A percentile compares a stretch with the other conserved stretches of the same genome.
phyloP scores from a whole-genome alignment of 1,140 invertebrate species.

The Hyles euphorbiae region DNA sequence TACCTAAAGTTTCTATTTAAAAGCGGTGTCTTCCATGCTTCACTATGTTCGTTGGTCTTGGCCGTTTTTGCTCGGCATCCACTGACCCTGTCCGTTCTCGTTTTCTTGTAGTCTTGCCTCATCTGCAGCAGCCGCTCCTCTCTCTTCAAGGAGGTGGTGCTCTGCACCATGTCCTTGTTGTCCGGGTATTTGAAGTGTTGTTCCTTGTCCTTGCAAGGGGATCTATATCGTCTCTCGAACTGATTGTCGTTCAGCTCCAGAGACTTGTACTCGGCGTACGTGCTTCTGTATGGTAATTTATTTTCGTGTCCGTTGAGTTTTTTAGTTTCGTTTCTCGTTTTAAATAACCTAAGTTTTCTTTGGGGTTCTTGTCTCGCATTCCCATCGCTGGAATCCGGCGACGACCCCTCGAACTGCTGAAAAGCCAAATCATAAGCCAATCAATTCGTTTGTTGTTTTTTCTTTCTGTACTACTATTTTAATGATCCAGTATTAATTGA shows the following conservation, averaged over 20 bases:
- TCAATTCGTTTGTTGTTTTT: constrained; percentile 4
- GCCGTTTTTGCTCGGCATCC: constrained; percentile 66
- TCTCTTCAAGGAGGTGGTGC: constrained; percentile 59
- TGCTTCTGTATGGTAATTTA: constrained; percentile 45
- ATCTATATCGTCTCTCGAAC: constrained; percentile 64
- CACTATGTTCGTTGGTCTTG: constrained; percentile 54
- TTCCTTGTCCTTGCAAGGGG: constrained; percentile 65
- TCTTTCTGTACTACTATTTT: neutral
- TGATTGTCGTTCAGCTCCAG: constrained; percentile 53
- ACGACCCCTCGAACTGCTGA: constrained; percentile 67
- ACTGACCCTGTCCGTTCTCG: constrained; percentile 57
- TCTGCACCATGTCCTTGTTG: constrained; percentile 64
- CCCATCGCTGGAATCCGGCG: constrained; percentile 75
- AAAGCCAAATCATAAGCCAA: constrained; percentile 12
- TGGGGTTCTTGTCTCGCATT: constrained; percentile 73
- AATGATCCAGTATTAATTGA: neutral
- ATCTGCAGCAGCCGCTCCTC: constrained; percentile 65
- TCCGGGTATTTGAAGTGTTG: constrained; percentile 63
- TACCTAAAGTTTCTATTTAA: constrained; percentile 69
- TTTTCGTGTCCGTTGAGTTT: constrained; percentile 60
- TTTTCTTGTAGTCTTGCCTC: constrained; percentile 62
- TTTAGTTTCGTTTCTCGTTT: constrained; percentile 83
- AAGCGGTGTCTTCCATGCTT: constrained; percentile 66
- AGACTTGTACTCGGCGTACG: constrained; percentile 57
- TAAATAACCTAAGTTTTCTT: constrained; percentile 80